phyloP scores from a whole-genome alignment of 2,888 invertebrate species.

The Pinctada fucata region DNA sequence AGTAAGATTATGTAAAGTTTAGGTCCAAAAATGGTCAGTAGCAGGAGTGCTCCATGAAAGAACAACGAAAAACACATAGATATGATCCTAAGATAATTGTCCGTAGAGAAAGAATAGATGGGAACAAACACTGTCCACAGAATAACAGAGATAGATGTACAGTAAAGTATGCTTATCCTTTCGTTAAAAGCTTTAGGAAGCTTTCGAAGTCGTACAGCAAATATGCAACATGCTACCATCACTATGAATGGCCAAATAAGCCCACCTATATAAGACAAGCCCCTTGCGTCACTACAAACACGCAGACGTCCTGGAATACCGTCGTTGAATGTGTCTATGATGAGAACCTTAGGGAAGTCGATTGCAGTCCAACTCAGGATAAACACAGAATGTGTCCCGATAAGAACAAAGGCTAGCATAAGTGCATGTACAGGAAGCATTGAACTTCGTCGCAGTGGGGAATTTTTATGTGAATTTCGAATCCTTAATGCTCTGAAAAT shows the following conservation, averaged over 20 bases:
- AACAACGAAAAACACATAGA: constrained; percentile 80
- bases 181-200: constrained; percentile 82
- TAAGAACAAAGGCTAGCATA: constrained; percentile 79
- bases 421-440: constrained; percentile 76
- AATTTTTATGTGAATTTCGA: not conserved
- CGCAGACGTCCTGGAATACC: constrained; percentile 72
- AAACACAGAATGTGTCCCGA: constrained; percentile 78
- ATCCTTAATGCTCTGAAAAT: constrained; percentile 77
- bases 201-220: constrained; percentile 81
- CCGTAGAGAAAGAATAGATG: constrained; percentile 79
- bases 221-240: constrained; percentile 80
- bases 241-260: constrained; percentile 80
- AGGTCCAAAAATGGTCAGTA: constrained; percentile 80
- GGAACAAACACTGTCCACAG: constrained; percentile 81
- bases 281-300: constrained; percentile 77
- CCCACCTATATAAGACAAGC: constrained; percentile 79
- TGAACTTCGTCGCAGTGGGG: constrained; percentile 37
- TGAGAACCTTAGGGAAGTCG: constrained; percentile 77
- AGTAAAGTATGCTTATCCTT: constrained; percentile 80
- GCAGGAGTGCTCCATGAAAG: constrained; percentile 79
- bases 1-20: constrained; percentile 81
- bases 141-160: constrained; percentile 80
- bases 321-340: constrained; percentile 66
- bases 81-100: constrained; percentile 78
- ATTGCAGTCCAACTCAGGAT: constrained; percentile 79